A percentile compares a stretch with the other conserved stretches of the same genome.
Evolutionary conservation across 2,888 invertebrate species (phyloP).

Genomic region (Zaprionus lineosus): DNA sequence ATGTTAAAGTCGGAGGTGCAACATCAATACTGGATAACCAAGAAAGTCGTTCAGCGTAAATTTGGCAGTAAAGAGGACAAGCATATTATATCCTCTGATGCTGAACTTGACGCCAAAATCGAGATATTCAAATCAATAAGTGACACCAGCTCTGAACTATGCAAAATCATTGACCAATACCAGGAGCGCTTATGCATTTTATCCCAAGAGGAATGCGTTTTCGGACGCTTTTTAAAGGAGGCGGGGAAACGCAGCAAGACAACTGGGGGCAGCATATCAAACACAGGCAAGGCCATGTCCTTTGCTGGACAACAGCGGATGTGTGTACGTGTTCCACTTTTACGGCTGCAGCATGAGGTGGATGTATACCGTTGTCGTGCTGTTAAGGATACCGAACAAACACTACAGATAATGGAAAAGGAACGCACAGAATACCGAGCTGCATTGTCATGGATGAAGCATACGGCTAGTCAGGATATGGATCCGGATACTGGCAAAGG

Average conservation of each 20-base stretch:
- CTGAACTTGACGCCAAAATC: conserved; percentile 96
- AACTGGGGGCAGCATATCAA: conserved; percentile 92
- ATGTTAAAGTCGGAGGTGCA: conserved; percentile 87
- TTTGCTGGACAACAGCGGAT: conserved; percentile 96
- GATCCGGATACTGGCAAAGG: conserved; percentile 98
- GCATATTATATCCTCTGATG: conserved; percentile 97
- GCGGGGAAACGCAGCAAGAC: conserved; percentile 94
- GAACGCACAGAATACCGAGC: conserved; percentile 97
- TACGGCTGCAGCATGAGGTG: conserved; percentile 96
- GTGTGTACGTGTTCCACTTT: conserved; percentile 91
- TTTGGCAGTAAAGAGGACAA: conserved; percentile 98
- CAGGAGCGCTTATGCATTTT: conserved; percentile 95
- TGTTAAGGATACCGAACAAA: conserved; percentile 93
- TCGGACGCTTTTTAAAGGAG: conserved; percentile 97
- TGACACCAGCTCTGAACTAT: conserved; percentile 92
- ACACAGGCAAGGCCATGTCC: conserved; percentile 93
- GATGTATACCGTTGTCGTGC: conserved; percentile 98
- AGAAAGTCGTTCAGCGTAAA: conserved; percentile 95
- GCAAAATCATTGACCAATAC: conserved; percentile 94
- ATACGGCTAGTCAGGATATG: conserved; percentile 92
- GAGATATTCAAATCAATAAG: conserved; percentile 93
- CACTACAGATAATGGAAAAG: conserved; percentile 97
- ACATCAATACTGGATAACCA: conserved; percentile 99
- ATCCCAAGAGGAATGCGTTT: conserved; percentile 97
- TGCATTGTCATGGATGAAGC: conserved; percentile 99